These are phyloP conservation scores for Nothoprocta perdicaria DNA, from an alignment of 2,113 vertebrate species.

Conservation along the genomic window DNA sequence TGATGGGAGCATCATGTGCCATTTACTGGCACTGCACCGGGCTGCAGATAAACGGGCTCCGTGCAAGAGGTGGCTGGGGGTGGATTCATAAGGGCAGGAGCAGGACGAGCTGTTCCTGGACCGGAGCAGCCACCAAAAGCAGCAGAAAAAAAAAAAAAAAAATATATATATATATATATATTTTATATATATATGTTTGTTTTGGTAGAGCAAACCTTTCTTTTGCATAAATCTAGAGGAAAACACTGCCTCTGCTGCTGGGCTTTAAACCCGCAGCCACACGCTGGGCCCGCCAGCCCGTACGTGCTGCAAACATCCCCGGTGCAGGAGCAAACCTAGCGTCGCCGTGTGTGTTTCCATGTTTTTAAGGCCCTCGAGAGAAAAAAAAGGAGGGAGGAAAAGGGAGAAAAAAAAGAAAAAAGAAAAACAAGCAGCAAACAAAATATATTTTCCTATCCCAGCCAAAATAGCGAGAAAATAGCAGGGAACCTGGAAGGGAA, in stretches of 20 bases:
- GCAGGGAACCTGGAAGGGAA: slow-evolving; percentile 56
- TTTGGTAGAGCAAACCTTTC: no score
- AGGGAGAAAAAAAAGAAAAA: fast-evolving
- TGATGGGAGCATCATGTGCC: background rate
- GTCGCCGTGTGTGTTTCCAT: background rate
- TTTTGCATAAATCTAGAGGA: no score
- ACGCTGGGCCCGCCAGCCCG: background rate
- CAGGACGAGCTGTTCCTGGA: background rate
- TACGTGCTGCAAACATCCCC: background rate
- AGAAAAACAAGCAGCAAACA: slow-evolving; percentile 5
- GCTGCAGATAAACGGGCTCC: no score
- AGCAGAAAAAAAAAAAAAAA: no score
- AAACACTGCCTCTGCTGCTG: no score
- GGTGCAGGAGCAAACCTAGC: background rate
- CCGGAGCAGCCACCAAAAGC: no score
- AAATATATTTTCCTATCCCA: slow-evolving; percentile 39
- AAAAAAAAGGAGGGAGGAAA: background rate
- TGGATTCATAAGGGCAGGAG: background rate
- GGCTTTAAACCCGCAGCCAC: no score
- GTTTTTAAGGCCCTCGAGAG: background rate
- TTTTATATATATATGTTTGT: no score
- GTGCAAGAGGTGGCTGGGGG: background rate
- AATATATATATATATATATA: no score
- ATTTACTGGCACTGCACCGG: background rate
- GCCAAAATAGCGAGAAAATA: slow-evolving; percentile 68